phyloP scores from a whole-genome alignment of 1,140 invertebrate genomes.

The Triops cancriformis region DNA sequence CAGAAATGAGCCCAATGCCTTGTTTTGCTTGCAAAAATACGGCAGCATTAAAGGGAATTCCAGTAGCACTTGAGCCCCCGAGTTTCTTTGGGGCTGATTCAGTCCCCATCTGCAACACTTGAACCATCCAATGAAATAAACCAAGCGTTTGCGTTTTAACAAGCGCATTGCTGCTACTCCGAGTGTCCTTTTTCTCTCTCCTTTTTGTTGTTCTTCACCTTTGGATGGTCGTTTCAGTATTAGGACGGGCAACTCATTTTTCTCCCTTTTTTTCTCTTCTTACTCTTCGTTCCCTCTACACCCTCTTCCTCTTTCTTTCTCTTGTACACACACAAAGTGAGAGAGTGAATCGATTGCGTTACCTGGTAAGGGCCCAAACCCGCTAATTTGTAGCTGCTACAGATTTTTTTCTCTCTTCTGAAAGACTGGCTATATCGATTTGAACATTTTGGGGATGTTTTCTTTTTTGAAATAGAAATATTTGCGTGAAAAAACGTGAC shows the following conservation, averaged over 20 bases:
- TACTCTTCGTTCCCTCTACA: background rate
- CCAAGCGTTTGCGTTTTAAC: conserved; percentile 4
- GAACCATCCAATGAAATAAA: background rate
- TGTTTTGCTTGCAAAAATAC: conserved; percentile 4
- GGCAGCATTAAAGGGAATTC: background rate
- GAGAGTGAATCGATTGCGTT: background rate
- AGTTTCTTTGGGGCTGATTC: background rate
- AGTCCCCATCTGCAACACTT: background rate
- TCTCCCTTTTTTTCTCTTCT: background rate
- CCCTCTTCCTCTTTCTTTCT: background rate
- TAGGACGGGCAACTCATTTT: background rate
- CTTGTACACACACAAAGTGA: background rate
- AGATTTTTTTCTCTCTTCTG: background rate
- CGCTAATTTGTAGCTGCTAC: conserved; percentile 6
- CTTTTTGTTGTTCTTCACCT: background rate
- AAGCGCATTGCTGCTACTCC: background rate
- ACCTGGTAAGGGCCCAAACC: background rate
- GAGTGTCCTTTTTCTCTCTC: background rate
- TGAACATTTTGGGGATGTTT: no score
- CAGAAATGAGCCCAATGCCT: background rate
- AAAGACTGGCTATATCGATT: no score
- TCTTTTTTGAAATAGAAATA: no score
- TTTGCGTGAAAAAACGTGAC: no score
- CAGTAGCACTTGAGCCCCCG: background rate
- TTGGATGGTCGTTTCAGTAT: background rate